phyloP scores from a whole-genome alignment of 92 coral and sea anemone genomes.

The Parazoanthus swiftii region DNA sequence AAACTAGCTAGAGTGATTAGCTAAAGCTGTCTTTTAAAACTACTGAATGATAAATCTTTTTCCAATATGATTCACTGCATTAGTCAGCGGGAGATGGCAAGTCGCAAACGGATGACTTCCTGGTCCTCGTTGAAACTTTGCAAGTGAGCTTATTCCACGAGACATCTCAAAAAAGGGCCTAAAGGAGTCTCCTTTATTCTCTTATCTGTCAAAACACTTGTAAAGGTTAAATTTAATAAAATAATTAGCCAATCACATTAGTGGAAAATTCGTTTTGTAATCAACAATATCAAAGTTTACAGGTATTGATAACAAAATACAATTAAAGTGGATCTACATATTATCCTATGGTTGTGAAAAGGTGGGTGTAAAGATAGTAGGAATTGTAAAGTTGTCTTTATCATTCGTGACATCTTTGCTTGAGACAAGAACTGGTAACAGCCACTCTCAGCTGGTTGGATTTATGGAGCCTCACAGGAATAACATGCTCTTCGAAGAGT shows the following conservation, averaged over 20 bases:
- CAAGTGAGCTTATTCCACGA: neutral
- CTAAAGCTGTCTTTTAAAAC: conserved; percentile 40
- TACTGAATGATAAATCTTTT: conserved; percentile 43
- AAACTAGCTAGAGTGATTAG: conserved; percentile 38
- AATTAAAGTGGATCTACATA: conserved; percentile 2
- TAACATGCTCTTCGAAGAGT: conserved; percentile 10
- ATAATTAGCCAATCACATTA: conserved; percentile 27
- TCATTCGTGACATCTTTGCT: neutral
- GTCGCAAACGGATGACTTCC: neutral
- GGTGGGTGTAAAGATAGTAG: neutral
- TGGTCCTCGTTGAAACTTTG: neutral
- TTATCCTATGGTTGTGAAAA: conserved; percentile 9
- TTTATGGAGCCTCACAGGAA: conserved; percentile 25
- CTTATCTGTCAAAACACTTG: conserved; percentile 41
- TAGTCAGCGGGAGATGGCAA: conserved; percentile 37
- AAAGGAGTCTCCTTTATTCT: conserved; percentile 36
- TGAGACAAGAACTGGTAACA: neutral
- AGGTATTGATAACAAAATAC: conserved; percentile 21
- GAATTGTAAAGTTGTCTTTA: neutral
- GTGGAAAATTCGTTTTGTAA: conserved; percentile 16
- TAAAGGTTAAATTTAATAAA: conserved; percentile 34
- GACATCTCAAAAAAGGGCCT: neutral
- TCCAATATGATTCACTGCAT: conserved; percentile 23
- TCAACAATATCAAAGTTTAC: conserved; percentile 28
- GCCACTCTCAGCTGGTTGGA: neutral